Percentiles rank a stretch among this genome's conserved stretches.
Evolutionary conservation across 2,113 vertebrate species (phyloP).

Genomic region (Tragelaphus buxtoni): DNA sequence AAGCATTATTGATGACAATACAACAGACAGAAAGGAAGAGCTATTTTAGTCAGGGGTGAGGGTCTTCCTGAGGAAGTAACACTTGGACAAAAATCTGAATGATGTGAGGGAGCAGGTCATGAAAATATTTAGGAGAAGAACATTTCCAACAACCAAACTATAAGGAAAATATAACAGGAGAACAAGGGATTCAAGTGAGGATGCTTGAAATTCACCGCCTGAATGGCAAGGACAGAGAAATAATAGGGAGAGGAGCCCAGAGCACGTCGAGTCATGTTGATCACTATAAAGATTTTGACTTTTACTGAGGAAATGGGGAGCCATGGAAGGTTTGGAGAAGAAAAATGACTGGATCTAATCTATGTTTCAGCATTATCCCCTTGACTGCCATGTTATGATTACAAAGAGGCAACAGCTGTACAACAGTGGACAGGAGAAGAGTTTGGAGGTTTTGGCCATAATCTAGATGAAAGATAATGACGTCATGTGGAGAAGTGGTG

Average conservation of each 20-base stretch:
- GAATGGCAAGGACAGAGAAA: neutral
- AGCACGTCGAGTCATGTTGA: accelerated
- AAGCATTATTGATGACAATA: neutral
- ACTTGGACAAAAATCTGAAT: neutral
- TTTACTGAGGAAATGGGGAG: neutral
- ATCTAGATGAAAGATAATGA: neutral
- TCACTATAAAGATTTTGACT: neutral
- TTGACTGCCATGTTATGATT: neutral
- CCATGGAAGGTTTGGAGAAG: neutral
- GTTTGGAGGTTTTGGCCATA: neutral
- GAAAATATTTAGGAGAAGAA: neutral
- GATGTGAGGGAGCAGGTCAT: neutral
- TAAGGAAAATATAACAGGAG: neutral
- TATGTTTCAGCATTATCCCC: neutral
- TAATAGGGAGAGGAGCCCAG: accelerated
- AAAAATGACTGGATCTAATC: neutral
- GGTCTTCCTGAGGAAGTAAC: neutral
- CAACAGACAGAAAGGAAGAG: neutral
- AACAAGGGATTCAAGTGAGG: neutral
- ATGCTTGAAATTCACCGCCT: neutral
- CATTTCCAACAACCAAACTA: neutral
- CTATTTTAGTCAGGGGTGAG: neutral
- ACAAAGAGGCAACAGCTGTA: neutral
- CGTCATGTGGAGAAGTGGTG: neutral
- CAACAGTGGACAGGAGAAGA: neutral